Conservation (phyloP, 2,113 vertebrate species). For the Heteronetta atricapilla region DNA sequence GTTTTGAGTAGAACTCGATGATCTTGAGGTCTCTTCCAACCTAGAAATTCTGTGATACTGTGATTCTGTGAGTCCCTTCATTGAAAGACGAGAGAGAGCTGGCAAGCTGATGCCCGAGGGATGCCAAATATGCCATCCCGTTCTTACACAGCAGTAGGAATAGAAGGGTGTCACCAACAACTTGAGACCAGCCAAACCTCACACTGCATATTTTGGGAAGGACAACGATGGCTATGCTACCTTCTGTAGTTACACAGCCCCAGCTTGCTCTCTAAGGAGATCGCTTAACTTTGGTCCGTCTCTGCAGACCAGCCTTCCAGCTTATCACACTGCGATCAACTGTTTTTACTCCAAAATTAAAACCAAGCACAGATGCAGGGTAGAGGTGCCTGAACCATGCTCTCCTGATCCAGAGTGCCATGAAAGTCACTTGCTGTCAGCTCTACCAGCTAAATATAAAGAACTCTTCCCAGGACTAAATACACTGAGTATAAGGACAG, state of each 20-base stretch:
- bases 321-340: neutral
- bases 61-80: neutral
- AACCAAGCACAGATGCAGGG: neutral
- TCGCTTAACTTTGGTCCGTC: neutral
- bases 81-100: neutral
- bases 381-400: neutral
- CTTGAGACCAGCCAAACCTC: neutral
- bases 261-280: neutral
- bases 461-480: neutral
- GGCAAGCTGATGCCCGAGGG: neutral
- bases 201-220: neutral
- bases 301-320: neutral
- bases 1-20: too few relatives aligned
- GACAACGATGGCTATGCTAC: neutral
- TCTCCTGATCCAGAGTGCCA: neutral
- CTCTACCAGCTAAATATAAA: neutral
- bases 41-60: too few relatives aligned
- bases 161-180: neutral
- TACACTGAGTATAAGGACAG: neutral
- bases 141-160: neutral
- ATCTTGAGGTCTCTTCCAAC: too few relatives aligned
- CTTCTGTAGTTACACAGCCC: neutral
- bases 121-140: neutral
- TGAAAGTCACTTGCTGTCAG: neutral
- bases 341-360: neutral